phyloP scores from a whole-genome alignment of 2,113 vertebrate genomes.

The Echinops telfairi region DNA sequence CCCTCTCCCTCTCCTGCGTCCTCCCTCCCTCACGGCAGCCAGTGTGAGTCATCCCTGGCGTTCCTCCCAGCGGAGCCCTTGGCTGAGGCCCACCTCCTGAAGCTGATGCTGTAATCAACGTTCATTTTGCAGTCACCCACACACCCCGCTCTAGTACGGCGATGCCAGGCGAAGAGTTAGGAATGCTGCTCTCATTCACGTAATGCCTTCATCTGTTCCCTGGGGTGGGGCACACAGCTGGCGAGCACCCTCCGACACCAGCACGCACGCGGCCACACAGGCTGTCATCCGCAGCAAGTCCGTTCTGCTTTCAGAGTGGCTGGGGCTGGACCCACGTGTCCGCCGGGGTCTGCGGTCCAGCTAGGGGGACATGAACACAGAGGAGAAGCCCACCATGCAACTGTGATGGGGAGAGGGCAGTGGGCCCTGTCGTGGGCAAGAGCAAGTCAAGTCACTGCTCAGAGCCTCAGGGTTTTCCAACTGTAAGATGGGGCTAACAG shows the following conservation, averaged over 20 bases:
- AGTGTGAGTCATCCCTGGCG: neutral
- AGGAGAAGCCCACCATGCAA: neutral
- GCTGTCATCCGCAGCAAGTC: neutral
- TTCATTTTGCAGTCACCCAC: slow-evolving; percentile 78
- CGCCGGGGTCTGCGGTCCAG: accelerated
- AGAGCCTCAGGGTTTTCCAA: neutral
- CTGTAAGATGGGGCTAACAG: neutral
- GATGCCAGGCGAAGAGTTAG: slow-evolving; percentile 62
- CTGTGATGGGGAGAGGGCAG: no score
- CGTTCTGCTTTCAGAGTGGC: neutral
- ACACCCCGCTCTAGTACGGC: slow-evolving; percentile 42
- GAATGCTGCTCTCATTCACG: slow-evolving; percentile 57
- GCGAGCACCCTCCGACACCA: neutral
- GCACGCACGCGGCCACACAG: accelerated
- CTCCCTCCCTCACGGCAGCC: neutral
- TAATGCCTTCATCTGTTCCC: neutral
- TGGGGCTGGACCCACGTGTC: accelerated
- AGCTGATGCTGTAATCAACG: slow-evolving; percentile 42
- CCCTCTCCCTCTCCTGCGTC: neutral
- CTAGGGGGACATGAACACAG: neutral
- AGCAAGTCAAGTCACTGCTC: neutral
- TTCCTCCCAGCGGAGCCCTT: neutral
- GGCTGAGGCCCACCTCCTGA: neutral
- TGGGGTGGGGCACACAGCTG: slow-evolving; percentile 21
- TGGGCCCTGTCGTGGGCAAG: neutral